phyloP scores from a whole-genome alignment of 1,140 invertebrate species.

The Ptiloglossa arizonensis region DNA sequence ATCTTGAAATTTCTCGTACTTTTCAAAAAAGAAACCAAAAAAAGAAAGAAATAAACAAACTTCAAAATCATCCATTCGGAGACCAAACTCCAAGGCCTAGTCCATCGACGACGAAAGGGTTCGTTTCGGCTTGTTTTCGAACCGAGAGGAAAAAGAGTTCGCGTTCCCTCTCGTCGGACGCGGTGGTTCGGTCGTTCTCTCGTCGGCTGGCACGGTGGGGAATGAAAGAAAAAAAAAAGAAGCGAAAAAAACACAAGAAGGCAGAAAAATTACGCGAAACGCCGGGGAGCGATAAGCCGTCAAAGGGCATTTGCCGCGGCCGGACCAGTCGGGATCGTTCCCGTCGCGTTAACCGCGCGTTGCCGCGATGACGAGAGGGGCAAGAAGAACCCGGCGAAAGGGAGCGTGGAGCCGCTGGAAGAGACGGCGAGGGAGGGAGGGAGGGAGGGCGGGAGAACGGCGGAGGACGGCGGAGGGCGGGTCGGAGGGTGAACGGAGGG shows the following conservation, averaged over 20 bases:
- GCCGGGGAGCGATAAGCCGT: constrained; percentile 36
- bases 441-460: background rate
- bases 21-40: no score
- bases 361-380: constrained; percentile 10
- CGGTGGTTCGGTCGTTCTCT: no score
- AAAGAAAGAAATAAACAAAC: no score
- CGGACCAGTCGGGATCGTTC: constrained; percentile 37
- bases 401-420: background rate
- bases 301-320: constrained; percentile 50
- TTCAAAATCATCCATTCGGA: no score
- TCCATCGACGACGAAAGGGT: background rate
- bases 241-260: background rate
- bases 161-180: background rate
- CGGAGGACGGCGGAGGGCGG: background rate
- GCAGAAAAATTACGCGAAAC: constrained; percentile 25
- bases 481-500: constrained; percentile 1
- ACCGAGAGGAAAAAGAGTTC: background rate
- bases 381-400: background rate
- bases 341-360: constrained; percentile 31
- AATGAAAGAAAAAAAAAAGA: background rate
- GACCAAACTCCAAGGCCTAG: no score
- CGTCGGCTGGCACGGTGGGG: background rate
- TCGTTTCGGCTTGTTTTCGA: background rate
- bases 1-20: no score
- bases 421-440: background rate